Base-by-base conservation (phyloP, 2,888 invertebrate genomes). In the Leucophenga montana region DNA sequence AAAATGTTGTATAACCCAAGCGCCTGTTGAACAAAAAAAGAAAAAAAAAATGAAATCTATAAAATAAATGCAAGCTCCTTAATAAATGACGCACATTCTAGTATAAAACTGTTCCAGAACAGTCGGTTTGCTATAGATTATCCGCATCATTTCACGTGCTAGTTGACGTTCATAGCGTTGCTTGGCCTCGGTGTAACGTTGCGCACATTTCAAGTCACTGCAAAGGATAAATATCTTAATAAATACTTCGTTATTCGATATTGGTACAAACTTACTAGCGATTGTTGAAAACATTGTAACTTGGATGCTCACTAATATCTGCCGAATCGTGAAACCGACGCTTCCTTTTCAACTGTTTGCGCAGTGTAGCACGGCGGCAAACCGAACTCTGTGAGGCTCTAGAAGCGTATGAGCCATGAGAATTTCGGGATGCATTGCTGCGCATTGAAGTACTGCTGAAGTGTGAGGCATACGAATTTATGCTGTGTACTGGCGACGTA, bases 221-320 rank as follows among this genome's bases (percentile, higher is more conserved):
- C 1, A n/a, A n/a, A n/a, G n/a, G n/a, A n/a, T n/a, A n/a, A n/a
- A n/a, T n/a, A n/a, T n/a, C n/a, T n/a, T n/a, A n/a, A n/a, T n/a
- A n/a, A n/a, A n/a, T n/a, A n/a, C n/a, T n/a, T n/a, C n/a, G n/a
- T n/a, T n/a, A n/a, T n/a, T n/a, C n/a, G n/a, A n/a, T n/a, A n/a
- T n/a, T n/a, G n/a, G n/a, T n/a, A n/a, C n/a, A n/a, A 0, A 64
- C 73, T 64, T 64, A 76, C 77, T 77, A 77, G 16, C 73, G 71
- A 14, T 73, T 68, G 64, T 67, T 65, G 4, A 78, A 71, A 2
- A 73, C 54, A 0, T 75, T 68, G 20, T 70, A 77, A 44, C 76
- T 78, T 0, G 78, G 77, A 73, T 77, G 68, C 1, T 3, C 27
- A 65, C 78, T 78, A 6, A 9, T 14, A 33, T 59, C 59, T 3